Evolutionary conservation across 2,113 vertebrate genomes (phyloP), one percentile per base, ranked within the genome.

Genomic region (Oxyura jamaicensis): DNA sequence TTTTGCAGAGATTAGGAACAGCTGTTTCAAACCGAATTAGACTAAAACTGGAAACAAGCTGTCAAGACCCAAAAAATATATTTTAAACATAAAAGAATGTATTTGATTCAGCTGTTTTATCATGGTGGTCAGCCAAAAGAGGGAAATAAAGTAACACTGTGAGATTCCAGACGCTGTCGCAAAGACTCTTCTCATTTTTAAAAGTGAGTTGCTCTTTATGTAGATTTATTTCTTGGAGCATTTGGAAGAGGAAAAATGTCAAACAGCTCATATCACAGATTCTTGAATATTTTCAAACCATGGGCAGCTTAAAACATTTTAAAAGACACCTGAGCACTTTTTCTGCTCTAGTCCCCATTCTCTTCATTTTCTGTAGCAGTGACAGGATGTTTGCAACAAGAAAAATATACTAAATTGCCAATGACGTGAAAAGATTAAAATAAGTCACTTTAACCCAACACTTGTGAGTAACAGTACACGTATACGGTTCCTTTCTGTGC

Each of bases 11-110:
- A 92, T 90, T 76, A 97, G 92, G 80, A 97, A 95, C 93, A 96
- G 96, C 88, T 95, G 90, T 94, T 96, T 96, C 93, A 77, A 95
- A 92, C 66, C n/a, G 91, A 96, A 93, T 96, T 95, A 97, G 92
- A 88, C 91, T 92, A 93, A 92, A 93, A 96, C 81, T 93, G 59
- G 96, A 93, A 96, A 94, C 82, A 96, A 94, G 91, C 94, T 94
- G 86, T 93, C 91, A 96, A 91, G 81, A 85, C 60, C 75, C 81
- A 42, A 79, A 86, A 92, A 81, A 78, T 86, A 12, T 69, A 83
- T 93, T 95, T 94, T 90, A 90, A 88, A 93, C 91, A 90, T 92
- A 93, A 95, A 96, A 93, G 66, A 86, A 88, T 0, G 7, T 80
- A 88, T 91, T 95, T 94, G 86, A 94, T 92, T 96, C 95, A 96